These are phyloP conservation scores for Coelogynopora nodosa DNA, from an alignment of 2,888 invertebrate species.

Conservation along the genomic window DNA sequence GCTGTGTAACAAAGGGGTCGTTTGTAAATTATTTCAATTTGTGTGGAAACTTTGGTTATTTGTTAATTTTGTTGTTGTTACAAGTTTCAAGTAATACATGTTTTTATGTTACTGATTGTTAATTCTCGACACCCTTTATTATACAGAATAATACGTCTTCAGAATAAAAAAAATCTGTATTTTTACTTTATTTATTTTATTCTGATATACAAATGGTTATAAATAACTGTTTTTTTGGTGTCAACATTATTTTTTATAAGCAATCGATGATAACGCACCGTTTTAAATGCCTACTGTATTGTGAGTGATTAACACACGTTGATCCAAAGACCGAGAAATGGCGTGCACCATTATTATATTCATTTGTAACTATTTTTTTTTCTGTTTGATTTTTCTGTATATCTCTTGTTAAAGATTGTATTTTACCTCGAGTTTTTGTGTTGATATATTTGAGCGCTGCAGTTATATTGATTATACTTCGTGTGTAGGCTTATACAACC, in stretches of 20 bases:
- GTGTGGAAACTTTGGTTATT: no score
- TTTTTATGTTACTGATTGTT: no score
- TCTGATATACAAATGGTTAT: background rate
- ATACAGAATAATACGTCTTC: no score
- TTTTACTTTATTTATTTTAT: background rate
- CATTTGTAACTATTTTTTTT: background rate
- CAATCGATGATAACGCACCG: no score
- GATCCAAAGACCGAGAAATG: background rate
- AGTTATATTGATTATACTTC: no score
- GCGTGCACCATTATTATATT: background rate
- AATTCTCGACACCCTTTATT: no score
- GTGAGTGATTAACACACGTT: no score
- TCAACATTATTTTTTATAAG: background rate
- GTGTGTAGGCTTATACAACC: background rate
- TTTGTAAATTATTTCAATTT: no score
- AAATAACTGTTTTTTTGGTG: background rate
- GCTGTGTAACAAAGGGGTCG: no score
- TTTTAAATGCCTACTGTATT: no score
- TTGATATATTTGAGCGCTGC: background rate
- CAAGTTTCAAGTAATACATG: no score
- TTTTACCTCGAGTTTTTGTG: background rate
- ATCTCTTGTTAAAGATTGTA: slow-evolving; percentile 13
- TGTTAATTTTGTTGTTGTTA: background rate
- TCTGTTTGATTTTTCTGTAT: slow-evolving; percentile 3
- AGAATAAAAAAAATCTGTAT: background rate